Conservation (phyloP, 2,113 vertebrate species). For the Urocynchramus pylzowi region DNA sequence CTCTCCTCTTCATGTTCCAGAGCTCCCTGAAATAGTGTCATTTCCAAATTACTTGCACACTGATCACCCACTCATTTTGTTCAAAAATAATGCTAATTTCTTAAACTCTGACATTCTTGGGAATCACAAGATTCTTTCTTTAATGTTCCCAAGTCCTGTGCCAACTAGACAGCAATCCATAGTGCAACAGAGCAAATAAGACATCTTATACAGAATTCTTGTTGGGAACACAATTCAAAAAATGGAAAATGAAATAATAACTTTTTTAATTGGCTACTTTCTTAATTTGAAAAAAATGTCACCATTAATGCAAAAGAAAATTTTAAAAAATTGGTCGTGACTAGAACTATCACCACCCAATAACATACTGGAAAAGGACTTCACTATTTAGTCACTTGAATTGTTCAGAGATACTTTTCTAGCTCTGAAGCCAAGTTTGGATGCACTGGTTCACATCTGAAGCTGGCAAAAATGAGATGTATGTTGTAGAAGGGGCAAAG, state of each 20-base stretch:
- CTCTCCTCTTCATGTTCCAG: neutral
- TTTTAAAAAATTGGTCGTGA: neutral
- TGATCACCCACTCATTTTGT: neutral
- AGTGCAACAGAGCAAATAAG: neutral
- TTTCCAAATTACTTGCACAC: neutral
- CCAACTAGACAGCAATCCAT: neutral
- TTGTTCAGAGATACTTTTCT: neutral
- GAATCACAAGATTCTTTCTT: slow-evolving; percentile 51
- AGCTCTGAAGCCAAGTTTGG: neutral
- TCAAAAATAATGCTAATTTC: neutral
- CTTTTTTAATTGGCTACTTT: neutral
- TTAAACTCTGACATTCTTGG: slow-evolving; percentile 28
- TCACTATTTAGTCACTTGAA: neutral
- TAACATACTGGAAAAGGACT: neutral
- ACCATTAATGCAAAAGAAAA: neutral
- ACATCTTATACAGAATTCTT: neutral
- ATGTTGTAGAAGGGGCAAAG: neutral
- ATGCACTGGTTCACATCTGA: neutral
- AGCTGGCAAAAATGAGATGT: neutral
- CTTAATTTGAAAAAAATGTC: neutral
- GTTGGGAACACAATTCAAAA: neutral
- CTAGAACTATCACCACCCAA: neutral
- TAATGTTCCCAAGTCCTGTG: neutral
- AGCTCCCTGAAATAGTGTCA: neutral
- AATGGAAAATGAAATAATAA: neutral